Evolutionary conservation across 1,140 invertebrate species (phyloP).

Genomic region (Drosophila nebulosa): DNA sequence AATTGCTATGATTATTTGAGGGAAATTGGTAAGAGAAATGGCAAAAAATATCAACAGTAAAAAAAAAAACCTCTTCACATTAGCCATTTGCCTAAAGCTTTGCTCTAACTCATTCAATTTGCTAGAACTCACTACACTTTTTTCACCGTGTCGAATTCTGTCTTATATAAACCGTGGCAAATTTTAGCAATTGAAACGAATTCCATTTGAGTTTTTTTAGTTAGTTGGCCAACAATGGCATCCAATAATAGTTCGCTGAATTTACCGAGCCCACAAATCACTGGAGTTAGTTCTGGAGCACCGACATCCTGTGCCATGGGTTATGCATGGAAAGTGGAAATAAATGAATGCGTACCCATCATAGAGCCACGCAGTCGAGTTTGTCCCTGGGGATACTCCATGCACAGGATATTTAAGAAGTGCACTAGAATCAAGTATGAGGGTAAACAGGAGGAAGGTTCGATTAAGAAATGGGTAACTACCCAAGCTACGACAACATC

Average conservation of each 20-base stretch:
- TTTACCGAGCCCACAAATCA: background rate
- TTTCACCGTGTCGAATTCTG: no score
- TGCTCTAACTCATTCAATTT: background rate
- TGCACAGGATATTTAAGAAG: background rate
- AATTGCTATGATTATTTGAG: slow-evolving; percentile 49
- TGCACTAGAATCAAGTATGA: background rate
- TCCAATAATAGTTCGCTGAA: background rate
- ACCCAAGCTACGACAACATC: background rate
- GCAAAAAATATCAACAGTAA: background rate
- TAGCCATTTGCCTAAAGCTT: background rate
- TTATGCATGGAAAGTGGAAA: background rate
- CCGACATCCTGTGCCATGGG: background rate
- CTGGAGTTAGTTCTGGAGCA: background rate
- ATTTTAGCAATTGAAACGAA: background rate
- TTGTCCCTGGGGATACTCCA: background rate
- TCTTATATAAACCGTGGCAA: background rate
- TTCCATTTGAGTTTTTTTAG: background rate
- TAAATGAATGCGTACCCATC: background rate
- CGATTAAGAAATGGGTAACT: background rate
- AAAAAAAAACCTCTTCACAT: background rate
- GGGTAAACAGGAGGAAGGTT: background rate
- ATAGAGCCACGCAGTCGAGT: background rate
- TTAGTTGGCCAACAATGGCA: background rate
- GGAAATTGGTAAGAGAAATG: slow-evolving; percentile 33
- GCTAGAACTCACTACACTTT: background rate